phyloP scores from a whole-genome alignment of 2,113 vertebrate species.

The Heteronetta atricapilla region DNA sequence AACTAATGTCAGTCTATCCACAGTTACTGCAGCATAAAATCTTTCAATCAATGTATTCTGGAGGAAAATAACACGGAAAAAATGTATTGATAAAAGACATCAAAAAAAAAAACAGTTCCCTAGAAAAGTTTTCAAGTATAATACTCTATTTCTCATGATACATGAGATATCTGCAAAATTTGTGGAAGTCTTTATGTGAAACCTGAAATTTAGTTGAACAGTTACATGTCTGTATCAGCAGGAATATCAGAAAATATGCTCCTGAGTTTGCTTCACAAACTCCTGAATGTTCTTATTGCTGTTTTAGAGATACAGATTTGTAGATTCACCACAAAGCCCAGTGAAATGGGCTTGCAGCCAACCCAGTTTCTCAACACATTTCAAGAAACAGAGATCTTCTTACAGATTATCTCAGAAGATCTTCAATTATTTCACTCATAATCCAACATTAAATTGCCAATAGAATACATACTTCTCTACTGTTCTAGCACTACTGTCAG shows the following conservation, averaged over 20 bases:
- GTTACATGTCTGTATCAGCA: background rate
- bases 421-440: background rate
- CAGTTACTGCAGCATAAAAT: background rate
- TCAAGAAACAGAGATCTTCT: background rate
- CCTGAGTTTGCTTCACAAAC: background rate
- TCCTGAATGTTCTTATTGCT: background rate
- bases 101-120: background rate
- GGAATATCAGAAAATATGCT: background rate
- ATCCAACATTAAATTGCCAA: background rate
- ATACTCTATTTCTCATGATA: background rate
- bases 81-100: background rate
- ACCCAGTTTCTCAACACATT: background rate
- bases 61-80: background rate
- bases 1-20: background rate
- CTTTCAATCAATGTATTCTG: background rate
- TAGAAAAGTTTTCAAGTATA: background rate
- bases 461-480: fast-evolving
- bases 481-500: background rate
- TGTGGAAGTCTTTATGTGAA: background rate
- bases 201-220: fast-evolving
- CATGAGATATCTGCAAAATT: background rate
- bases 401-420: background rate
- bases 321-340: background rate
- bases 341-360: background rate
- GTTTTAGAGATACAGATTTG: background rate